Evolutionary conservation across 2,113 vertebrate species (phyloP).

Genomic region (Isurus oxyrinchus): DNA sequence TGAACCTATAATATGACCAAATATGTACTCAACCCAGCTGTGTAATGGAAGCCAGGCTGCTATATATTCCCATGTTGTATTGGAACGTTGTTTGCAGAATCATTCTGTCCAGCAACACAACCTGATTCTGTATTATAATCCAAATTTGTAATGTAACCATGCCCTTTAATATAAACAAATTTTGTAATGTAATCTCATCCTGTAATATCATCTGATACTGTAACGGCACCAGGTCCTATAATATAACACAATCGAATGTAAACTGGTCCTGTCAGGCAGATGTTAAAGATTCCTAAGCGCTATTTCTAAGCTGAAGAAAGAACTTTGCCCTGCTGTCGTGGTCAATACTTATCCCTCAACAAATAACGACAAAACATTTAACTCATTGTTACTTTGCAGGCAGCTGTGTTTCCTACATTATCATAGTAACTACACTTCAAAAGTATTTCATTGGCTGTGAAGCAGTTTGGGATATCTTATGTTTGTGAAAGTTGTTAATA

Average conservation of each 20-base stretch:
- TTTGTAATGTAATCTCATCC: neutral
- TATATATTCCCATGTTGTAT: neutral
- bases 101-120: neutral
- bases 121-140: neutral
- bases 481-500: neutral
- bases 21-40: neutral
- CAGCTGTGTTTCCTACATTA: neutral
- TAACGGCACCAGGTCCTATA: neutral
- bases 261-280: neutral
- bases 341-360: neutral
- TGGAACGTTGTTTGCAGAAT: neutral
- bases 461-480: neutral
- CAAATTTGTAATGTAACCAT: neutral
- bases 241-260: no score
- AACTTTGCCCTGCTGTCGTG: neutral
- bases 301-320: neutral
- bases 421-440: neutral
- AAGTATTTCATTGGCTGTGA: neutral
- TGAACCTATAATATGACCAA: no score
- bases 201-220: neutral
- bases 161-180: neutral
- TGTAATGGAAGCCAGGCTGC: neutral
- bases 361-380: neutral
- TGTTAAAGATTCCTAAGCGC: neutral
- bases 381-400: neutral